Percentiles rank a stretch among this genome's conserved stretches.
phyloP scores from a whole-genome alignment of 2,888 invertebrate species.

The Eristalis tenax region DNA sequence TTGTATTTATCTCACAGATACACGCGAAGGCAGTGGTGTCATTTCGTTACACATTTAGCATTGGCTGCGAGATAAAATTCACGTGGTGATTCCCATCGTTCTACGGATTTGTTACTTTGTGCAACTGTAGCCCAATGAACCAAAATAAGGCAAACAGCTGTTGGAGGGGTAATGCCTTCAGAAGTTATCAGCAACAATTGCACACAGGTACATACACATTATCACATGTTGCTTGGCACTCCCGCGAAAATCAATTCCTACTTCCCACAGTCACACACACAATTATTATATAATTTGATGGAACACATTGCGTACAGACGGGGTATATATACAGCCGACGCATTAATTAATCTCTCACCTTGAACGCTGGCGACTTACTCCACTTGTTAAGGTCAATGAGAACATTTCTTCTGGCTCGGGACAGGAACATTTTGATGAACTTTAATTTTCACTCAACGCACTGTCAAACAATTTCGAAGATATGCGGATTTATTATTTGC shows the following conservation, averaged over 20 bases:
- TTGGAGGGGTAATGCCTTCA: not conserved
- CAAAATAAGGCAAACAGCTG: not conserved
- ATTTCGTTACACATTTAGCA: not conserved
- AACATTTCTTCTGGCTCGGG: slow-evolving; percentile 18
- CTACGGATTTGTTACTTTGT: not conserved
- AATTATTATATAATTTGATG: not conserved
- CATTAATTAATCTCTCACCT: slow-evolving; percentile 25
- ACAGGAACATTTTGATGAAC: slow-evolving; percentile 29
- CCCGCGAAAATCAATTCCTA: not conserved
- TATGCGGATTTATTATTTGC: not conserved
- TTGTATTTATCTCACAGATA: not conserved
- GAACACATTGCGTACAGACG: not conserved
- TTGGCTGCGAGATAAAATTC: not conserved
- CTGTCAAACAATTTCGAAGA: not conserved
- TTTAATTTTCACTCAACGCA: not conserved
- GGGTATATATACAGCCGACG: no score
- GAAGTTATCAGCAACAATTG: not conserved
- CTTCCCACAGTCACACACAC: not conserved
- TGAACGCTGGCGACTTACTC: slow-evolving; percentile 21
- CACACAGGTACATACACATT: not conserved
- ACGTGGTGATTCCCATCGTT: not conserved
- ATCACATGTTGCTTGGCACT: not conserved
- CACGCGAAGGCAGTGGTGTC: not conserved
- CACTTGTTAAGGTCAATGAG: slow-evolving; percentile 30
- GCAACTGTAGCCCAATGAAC: not conserved